Evolutionary conservation across 2,113 vertebrate species (phyloP), one percentile per base, ranked within the genome.

Genomic region (Amphiprion percula): DNA sequence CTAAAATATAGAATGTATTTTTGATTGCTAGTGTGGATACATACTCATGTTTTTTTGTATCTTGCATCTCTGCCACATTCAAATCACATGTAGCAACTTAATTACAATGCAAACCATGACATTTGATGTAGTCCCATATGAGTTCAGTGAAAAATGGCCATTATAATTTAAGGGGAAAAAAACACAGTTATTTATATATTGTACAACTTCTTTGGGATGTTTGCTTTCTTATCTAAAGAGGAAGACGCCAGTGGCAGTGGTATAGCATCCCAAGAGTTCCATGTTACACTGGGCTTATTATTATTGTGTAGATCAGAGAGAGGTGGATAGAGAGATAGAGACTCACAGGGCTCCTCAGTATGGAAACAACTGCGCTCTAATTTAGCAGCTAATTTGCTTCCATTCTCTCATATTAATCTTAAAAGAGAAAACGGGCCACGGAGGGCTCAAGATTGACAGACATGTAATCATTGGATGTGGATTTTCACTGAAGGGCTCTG

Each of bases 331-430:
- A 61, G 62, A 26, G 55, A 78, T 1, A 58, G 39, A 78, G 64
- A 84, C 88, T 82, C 88, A 2, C 73, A 73, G 84, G 87, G 67
- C 55, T 63, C 46, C 80, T 85, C 62, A 54, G 68, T 81, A 74
- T 79, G 70, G 83, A 91, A 94, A 90, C 82, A 82, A 83, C 60
- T 54, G 61, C 49, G 23, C 75, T 91, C 88, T 91, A 87, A 94
- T 94, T 94, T 93, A 91, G 74, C 84, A 89, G 87, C 88, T 94
- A 94, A 95, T 94, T 94, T 92, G 68, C 88, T 88, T 91, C 84
- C 83, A 87, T 93, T 94, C 83, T 84, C 86, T 85, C 85, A 85
- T 85, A 92, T 94, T 93, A 94, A 91, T 90, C 87, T 90, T 93
- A 87, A 92, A 94, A 91, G 88, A 88, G 89, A 79, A 92, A 92